Evolutionary conservation across 2,113 vertebrate species (phyloP), one percentile per base, ranked within the genome.

Genomic region (Podarcis raffonei): DNA sequence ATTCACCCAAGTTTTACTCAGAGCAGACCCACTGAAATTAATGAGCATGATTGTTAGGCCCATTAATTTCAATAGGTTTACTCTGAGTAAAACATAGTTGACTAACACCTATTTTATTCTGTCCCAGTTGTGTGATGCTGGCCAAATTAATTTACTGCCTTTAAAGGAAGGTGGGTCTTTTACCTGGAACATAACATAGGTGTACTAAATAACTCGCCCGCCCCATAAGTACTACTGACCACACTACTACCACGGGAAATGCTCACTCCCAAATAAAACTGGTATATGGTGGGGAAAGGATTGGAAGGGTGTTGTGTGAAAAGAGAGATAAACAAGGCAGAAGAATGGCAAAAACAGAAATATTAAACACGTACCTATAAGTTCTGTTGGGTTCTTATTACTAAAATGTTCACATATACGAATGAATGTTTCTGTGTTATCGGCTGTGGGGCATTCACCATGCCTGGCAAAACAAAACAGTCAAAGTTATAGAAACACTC

Each of bases 361-460:
- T 81, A 80, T 81, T 35, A 23, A 86, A 85, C 5, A 94, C 89
- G 91, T 96, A 99, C 99, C 99, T 95, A 99, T 99, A 86, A 99
- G 96, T 76, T 99, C 98, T 77, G 98, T 96, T 30, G 99, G 98
- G 91, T 97, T 99, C 96, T 98, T 99, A 87, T 98, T 98, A 79
- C 98, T 98, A 95, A 99, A 99, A 85, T 97, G 94, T 78, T 98
- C 98, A 57, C 99, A 99, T 6, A 99, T 92, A 81, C 96, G 96
- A 95, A 99, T 98, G 96, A 99, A 99, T 53, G 95, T 97, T 27
- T 97, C 94, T 1, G 98, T 99, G 8, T 98, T 98, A 83, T 99
- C 99, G 85, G 91, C 91, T 3, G 98, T 97, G 84, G 99, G 99
- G 35, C 98, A 98, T 78, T 99, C 99, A 4, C 98, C 98, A 59